Evolutionary conservation across 2,113 vertebrate species (phyloP), one percentile per base, ranked within the genome.

Genomic region (Laterallus jamaicensis): DNA sequence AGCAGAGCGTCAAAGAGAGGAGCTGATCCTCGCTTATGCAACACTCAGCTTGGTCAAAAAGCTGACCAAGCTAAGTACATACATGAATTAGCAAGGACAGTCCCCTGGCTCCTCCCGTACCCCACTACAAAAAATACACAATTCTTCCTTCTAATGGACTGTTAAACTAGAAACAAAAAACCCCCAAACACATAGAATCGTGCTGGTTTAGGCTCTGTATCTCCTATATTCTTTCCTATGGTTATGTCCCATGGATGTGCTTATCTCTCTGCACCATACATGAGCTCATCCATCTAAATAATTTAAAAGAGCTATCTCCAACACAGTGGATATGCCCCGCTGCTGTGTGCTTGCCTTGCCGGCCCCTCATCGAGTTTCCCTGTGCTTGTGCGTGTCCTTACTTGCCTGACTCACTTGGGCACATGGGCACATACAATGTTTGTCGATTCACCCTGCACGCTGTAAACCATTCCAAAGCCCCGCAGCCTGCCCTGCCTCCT

Each of bases 51-150:
- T 47, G 44, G 44, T 47, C 92, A 52, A 78, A 75, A 78, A 81
- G 47, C 1, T 78, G 60, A 63, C 35, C 18, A 63, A 68, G 22
- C 29, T 0, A 0, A 62, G 24, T 3, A 11, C 1, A 2, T 17
- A 35, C 14, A 39, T 15, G 44, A 68, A 89, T 52, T 17, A 86
- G 66, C 55, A 82, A 70, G 69, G 31, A 58, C 17, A 47, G 56
- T 56, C 35, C 20, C 28, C 20, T 39, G 22, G 68, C 7, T 74
- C 25, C 14, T 91, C 20, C 37, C 10, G 4, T 28, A 59, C 18
- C 17, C 8, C 29, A 20, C 12, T 59, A 47, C 29, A 56, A 1
- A 1, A 42, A 68, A 39, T 20, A 15, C 20, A 28, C 3, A 16
- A 62, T 64, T 40, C 49, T 91, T 82, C 47, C 78, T 69, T 85